Conservation (phyloP, 2,888 invertebrate species). For the Cataglyphis cursor region DNA sequence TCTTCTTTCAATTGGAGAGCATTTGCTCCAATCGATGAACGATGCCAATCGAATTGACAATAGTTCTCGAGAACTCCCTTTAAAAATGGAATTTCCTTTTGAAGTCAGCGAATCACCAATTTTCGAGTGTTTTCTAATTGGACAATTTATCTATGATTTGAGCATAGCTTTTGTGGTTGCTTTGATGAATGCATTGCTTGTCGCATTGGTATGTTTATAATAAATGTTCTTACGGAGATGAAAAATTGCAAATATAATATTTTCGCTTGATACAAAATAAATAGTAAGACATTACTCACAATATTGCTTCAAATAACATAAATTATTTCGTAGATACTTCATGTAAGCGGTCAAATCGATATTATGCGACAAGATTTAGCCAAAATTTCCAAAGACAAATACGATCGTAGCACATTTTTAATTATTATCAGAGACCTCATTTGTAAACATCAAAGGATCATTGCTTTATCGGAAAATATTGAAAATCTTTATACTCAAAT, state of each 20-base stretch:
- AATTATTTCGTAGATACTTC: constrained; percentile 26
- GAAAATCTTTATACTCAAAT: constrained; percentile 67
- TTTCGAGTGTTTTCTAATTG: constrained; percentile 60
- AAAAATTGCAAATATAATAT: background rate
- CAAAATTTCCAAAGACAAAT: constrained; percentile 11
- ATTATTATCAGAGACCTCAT: constrained; percentile 28
- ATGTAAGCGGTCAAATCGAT: constrained; percentile 54
- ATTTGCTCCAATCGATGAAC: constrained; percentile 31
- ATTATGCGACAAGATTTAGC: constrained; percentile 37
- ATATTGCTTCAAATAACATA: background rate
- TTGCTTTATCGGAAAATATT: constrained; percentile 62
- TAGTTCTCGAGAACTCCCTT: constrained; percentile 42
- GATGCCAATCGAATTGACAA: background rate
- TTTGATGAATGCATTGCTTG: constrained; percentile 58
- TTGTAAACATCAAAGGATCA: constrained; percentile 63
- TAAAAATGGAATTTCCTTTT: constrained; percentile 67
- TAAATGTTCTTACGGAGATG: background rate
- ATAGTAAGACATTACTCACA: background rate
- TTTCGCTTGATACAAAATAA: background rate
- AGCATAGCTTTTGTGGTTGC: constrained; percentile 30
- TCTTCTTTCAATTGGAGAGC: constrained; percentile 7
- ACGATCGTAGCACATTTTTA: background rate
- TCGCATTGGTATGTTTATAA: constrained; percentile 59
- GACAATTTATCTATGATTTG: constrained; percentile 59
- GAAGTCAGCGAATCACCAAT: constrained; percentile 41